These are phyloP conservation scores for Galaxea fascicularis DNA, from an alignment of 92 coral and sea anemone genomes.

Conservation along the genomic window DNA sequence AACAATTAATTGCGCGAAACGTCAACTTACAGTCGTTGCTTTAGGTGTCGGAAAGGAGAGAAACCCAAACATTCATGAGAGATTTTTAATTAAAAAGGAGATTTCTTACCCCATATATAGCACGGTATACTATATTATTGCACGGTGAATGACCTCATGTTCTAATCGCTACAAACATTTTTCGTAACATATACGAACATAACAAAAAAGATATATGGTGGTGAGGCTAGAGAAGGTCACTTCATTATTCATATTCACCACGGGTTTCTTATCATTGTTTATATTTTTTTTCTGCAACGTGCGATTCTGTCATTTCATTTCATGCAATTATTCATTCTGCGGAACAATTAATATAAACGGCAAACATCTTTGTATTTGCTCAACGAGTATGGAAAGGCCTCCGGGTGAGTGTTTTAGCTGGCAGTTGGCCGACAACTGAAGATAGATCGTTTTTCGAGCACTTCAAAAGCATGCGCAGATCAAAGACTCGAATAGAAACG, in stretches of 20 bases:
- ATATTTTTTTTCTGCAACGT: not conserved
- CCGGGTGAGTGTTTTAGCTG: not conserved
- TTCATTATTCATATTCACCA: not conserved
- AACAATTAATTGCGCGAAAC: conserved; percentile 1
- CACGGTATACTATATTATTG: too few species aligned
- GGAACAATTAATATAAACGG: conserved; percentile 10
- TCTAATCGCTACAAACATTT: too few species aligned
- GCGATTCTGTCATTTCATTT: conserved; percentile 16
- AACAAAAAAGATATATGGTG: too few species aligned
- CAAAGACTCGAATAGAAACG: too few species aligned
- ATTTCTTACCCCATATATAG: not conserved
- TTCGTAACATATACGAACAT: too few species aligned
- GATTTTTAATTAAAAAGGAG: conserved; percentile 9
- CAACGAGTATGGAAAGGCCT: conserved; percentile 7
- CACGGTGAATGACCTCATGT: too few species aligned
- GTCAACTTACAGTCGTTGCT: not conserved
- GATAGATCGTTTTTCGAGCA: not conserved
- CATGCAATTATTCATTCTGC: not conserved
- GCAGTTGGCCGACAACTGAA: too few species aligned
- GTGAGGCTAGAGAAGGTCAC: too few species aligned
- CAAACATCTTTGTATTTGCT: too few species aligned
- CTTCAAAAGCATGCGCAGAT: not conserved
- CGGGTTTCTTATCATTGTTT: not conserved
- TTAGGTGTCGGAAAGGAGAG: not conserved
- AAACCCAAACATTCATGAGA: conserved; percentile 15